Conservation (phyloP, 2,888 invertebrate species). For the Andrena bucephala region DNA sequence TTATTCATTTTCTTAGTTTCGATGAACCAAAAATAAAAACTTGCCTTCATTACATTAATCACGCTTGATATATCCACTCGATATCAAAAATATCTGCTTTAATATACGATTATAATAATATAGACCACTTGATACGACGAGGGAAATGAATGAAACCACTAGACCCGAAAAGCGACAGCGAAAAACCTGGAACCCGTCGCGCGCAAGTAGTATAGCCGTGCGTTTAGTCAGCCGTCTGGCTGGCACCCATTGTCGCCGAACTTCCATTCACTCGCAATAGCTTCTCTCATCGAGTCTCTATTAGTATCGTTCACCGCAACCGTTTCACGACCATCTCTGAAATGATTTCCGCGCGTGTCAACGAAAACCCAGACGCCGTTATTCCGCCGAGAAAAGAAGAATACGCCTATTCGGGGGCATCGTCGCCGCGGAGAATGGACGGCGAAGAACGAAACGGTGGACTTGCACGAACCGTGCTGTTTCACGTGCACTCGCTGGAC, state of each 20-base stretch:
- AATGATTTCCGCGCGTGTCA: conserved; percentile 13
- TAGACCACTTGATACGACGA: neutral
- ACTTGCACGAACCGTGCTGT: conserved; percentile 16
- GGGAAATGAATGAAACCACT: neutral
- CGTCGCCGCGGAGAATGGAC: conserved; percentile 14
- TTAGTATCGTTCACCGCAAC: conserved; percentile 25
- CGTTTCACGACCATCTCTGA: conserved; percentile 1
- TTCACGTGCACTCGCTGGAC: conserved; percentile 15
- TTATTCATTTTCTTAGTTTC: neutral
- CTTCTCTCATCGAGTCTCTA: conserved; percentile 20
- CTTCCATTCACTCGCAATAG: conserved; percentile 29
- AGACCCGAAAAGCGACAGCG: conserved; percentile 3
- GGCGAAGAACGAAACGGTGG: conserved; percentile 23
- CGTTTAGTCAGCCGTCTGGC: conserved; percentile 58
- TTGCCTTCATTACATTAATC: conserved; percentile 7
- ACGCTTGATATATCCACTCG: neutral
- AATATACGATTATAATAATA: neutral
- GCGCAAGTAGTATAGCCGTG: conserved; percentile 35
- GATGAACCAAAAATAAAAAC: neutral
- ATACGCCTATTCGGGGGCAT: neutral
- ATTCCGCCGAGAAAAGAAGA: neutral
- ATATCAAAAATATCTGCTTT: neutral
- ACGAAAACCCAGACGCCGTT: neutral
- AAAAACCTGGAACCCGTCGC: conserved; percentile 4
- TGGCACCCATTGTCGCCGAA: conserved; percentile 40